phyloP scores from a whole-genome alignment of 1,140 invertebrate genomes.

The Ceratoteleas bidentatus region DNA sequence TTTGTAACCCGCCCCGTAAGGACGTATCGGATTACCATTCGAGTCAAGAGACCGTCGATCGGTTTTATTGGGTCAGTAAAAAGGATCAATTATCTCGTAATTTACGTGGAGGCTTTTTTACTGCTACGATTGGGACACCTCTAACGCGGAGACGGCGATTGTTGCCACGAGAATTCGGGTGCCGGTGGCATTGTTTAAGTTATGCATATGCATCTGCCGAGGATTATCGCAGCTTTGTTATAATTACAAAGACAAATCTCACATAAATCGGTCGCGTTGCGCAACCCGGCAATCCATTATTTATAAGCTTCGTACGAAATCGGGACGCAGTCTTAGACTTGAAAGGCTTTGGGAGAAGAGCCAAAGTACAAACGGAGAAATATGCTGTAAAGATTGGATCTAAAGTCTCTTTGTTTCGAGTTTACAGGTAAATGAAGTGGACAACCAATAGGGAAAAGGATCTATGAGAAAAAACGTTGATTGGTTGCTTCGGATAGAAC shows the following conservation, averaged over 20 bases:
- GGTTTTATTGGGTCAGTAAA: constrained; percentile 44
- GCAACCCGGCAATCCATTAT: background rate
- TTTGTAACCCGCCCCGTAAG: constrained; percentile 35
- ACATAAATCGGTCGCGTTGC: background rate
- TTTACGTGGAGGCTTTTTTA: constrained; percentile 18
- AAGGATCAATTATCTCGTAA: constrained; percentile 37
- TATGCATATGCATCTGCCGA: background rate
- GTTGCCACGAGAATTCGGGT: background rate
- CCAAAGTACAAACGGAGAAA: too few species aligned
- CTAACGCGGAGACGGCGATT: background rate
- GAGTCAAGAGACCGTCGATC: constrained; percentile 40
- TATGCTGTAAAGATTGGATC: too few species aligned
- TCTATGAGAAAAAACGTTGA: too few species aligned
- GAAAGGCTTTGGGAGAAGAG: too few species aligned
- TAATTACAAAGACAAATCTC: background rate
- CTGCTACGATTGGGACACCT: background rate
- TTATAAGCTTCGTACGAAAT: too few species aligned
- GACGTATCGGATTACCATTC: constrained; percentile 51
- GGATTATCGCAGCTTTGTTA: background rate
- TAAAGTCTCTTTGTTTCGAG: too few species aligned
- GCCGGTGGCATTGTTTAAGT: too few species aligned
- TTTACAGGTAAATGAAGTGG: too few species aligned
- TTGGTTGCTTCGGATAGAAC: too few species aligned
- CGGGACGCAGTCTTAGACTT: too few species aligned
- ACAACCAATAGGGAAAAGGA: too few species aligned